Percentiles rank a stretch among this genome's conserved stretches.
Evolutionary conservation across 2,113 vertebrate genomes (phyloP).

Genomic region (Oncorhynchus clarkii): DNA sequence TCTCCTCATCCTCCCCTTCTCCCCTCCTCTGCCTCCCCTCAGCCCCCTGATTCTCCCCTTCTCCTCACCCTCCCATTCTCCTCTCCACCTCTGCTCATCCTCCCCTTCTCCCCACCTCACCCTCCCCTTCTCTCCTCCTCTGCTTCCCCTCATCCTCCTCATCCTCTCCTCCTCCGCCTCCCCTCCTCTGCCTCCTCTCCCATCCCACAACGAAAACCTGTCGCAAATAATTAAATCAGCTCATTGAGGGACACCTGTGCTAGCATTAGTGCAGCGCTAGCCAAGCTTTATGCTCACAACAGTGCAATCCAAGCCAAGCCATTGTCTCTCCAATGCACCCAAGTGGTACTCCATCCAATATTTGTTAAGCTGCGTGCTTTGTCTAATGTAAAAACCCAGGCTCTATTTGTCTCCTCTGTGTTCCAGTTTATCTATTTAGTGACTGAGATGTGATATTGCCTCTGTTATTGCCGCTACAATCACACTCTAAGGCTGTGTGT

Average conservation of each 20-base stretch:
- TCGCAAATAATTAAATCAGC: not conserved
- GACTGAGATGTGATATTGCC: slow-evolving; percentile 2
- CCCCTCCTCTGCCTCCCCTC: too few species aligned
- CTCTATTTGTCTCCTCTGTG: not conserved
- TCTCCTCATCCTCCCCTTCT: too few species aligned
- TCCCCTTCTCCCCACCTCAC: too few species aligned
- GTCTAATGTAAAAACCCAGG: not conserved
- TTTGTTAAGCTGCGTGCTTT: not conserved
- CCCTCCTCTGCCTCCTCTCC: too few species aligned
- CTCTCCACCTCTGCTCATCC: fast-evolving
- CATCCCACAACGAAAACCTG: not conserved
- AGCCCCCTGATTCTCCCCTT: too few species aligned
- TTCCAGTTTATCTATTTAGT: not conserved
- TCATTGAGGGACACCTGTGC: slow-evolving; percentile 6
- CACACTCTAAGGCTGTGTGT: not conserved
- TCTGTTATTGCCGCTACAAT: not conserved
- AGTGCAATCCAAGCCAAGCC: not conserved
- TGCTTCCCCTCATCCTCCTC: too few species aligned
- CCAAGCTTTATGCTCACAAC: not conserved
- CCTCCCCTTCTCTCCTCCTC: too few species aligned
- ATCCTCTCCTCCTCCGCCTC: too few species aligned
- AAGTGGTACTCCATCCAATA: slow-evolving; percentile 8
- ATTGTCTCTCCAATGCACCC: not conserved
- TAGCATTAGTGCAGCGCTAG: not conserved
- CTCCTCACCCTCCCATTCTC: too few species aligned